A percentile compares a stretch with the other conserved stretches of the same genome.
Evolutionary conservation across 2,888 invertebrate genomes (phyloP).

Genomic region (Hypselothyrea guttata): DNA sequence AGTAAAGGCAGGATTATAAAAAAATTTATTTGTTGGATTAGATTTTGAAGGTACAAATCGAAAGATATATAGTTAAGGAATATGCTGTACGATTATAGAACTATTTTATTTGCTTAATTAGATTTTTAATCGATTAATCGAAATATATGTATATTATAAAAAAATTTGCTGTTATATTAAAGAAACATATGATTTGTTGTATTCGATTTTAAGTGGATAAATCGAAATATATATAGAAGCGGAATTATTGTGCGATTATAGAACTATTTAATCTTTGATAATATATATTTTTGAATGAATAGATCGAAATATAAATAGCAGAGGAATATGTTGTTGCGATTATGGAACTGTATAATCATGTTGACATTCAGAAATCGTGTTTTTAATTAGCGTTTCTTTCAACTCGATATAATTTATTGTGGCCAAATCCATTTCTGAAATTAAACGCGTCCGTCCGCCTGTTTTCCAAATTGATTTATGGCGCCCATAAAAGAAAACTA

Average conservation of each 20-base stretch:
- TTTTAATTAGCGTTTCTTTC: constrained; percentile 30
- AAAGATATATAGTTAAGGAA: constrained; percentile 3
- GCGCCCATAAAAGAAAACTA: constrained; percentile 37
- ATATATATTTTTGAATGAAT: neutral
- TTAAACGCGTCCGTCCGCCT: constrained; percentile 24
- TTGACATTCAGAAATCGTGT: constrained; percentile 5
- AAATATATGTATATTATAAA: too few relatives aligned
- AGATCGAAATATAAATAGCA: neutral
- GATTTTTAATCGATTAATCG: too few relatives aligned
- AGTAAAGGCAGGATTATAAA: too few relatives aligned
- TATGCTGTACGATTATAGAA: too few relatives aligned
- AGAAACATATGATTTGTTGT: too few relatives aligned
- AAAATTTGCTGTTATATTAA: too few relatives aligned
- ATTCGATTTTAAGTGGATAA: constrained; percentile 10
- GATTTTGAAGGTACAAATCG: too few relatives aligned
- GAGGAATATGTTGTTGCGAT: constrained; percentile 1
- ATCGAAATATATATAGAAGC: neutral
- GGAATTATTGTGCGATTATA: neutral
- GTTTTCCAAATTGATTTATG: constrained; percentile 54
- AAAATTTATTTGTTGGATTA: too few relatives aligned
- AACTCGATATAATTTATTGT: constrained; percentile 37
- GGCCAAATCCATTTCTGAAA: constrained; percentile 23
- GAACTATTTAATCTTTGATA: constrained; percentile 5
- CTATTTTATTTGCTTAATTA: too few relatives aligned
- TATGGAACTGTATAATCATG: constrained; percentile 4